These are phyloP conservation scores for Simalia tracyae DNA, from an alignment of 2,797 vertebrate genomes.

Conservation along the genomic window DNA sequence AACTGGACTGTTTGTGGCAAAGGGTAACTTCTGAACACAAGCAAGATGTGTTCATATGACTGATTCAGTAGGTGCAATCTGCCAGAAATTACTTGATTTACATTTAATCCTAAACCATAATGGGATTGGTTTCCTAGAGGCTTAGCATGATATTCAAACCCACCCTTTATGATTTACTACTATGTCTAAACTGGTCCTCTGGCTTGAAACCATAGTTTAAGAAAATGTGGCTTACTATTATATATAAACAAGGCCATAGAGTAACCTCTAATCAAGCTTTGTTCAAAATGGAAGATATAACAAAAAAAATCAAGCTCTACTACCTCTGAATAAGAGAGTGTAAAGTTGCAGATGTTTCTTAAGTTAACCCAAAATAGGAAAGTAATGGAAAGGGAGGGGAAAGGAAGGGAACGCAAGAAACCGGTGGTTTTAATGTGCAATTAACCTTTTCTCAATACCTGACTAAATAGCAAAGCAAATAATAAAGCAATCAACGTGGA, in stretches of 20 bases:
- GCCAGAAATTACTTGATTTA: too few species aligned
- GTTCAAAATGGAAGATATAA: not conserved
- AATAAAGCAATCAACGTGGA: constrained; percentile 10
- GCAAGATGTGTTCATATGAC: not conserved
- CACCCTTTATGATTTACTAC: too few species aligned
- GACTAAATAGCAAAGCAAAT: constrained; percentile 12
- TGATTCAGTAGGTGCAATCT: not conserved
- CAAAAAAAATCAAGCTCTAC: not conserved
- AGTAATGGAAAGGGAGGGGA: not conserved
- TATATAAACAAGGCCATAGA: too few species aligned
- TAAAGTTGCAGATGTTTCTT: not conserved
- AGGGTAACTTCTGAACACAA: not conserved
- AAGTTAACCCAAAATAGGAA: not conserved
- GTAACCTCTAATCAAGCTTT: not conserved
- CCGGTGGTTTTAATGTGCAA: constrained; percentile 6
- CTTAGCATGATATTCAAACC: too few species aligned
- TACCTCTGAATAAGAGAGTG: not conserved
- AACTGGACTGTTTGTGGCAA: not conserved
- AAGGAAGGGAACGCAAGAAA: not conserved
- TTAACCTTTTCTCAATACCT: constrained; percentile 12
- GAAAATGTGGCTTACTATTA: too few species aligned
- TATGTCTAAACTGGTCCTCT: too few species aligned
- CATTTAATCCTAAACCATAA: too few species aligned
- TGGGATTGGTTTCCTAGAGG: too few species aligned
- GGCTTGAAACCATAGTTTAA: too few species aligned